Base-by-base conservation (phyloP, 2,113 vertebrate genomes). In the Glaucidium brasilianum region DNA sequence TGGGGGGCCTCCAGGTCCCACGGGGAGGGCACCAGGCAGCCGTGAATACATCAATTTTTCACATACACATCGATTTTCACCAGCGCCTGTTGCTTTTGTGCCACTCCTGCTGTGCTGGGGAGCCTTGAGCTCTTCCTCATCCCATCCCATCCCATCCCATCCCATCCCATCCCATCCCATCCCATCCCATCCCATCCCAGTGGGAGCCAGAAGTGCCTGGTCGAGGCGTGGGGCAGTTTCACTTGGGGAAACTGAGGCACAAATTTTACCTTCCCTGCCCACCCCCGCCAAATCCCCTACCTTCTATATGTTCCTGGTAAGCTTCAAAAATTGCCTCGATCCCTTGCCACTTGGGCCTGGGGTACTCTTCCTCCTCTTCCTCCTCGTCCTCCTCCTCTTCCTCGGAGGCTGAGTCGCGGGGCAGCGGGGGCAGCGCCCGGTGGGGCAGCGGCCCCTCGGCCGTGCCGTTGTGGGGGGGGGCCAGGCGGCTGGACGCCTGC, bases 231-330 rank as follows among this genome's bases (percentile, higher is more conserved):
- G 37, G 2, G 12, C 22, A 23, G 43, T 55, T 77, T 47, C 58
- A 32, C 53, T 17, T 9, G 1, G 5, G 11, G 7, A 55, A 85
- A 87, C 66, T 1, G 18, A 69, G 64, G 4, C 91, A 52, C 15
- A 4, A 55, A 2, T 2, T 25, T 53, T 0, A 30, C 71, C 66
- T 60, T 29, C 19, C 53, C 20, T 10, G 13, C 30, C 53, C 27
- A 15, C 20, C 27, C 12, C 13, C 2, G 8, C 18, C 6, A 11
- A 50, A 20, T 3, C 17, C 35, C 73, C 8, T 90, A 99, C 99
- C 99, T 98, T 99, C 99, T 94, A 99, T 98, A 58, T 99, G 99
- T 94, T 99, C 99, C 98, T 99, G 99, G 98, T 99, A 99, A 79
- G 99, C 99, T 98, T 99, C 99, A 96, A 99, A 99, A 95, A 99